phyloP scores from a whole-genome alignment of 2,797 vertebrate species.

The Sebastes iracundus region DNA sequence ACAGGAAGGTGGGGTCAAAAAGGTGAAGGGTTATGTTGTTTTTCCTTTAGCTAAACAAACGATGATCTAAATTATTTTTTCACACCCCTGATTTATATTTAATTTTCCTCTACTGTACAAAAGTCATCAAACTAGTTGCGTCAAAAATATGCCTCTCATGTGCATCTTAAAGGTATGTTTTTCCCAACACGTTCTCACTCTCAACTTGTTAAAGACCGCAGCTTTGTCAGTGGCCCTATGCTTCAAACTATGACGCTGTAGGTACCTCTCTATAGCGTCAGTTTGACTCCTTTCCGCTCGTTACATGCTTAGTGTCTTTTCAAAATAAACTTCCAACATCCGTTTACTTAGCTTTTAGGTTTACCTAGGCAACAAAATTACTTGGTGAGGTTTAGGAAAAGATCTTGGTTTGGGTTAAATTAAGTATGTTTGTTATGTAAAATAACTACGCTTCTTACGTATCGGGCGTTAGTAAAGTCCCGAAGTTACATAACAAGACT shows the following conservation, averaged over 20 bases:
- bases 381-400: not conserved
- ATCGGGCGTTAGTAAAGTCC: no score
- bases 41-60: not conserved
- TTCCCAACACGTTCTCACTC: not conserved
- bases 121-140: no score
- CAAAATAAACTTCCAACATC: not conserved
- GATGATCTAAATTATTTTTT: fast-evolving
- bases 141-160: not conserved
- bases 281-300: not conserved
- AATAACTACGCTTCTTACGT: not conserved
- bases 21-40: not conserved
- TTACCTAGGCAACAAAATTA: not conserved
- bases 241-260: not conserved
- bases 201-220: not conserved
- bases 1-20: not conserved
- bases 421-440: not conserved
- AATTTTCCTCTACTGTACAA: no score
- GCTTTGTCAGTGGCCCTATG: not conserved
- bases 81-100: no score
- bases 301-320: not conserved
- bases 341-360: not conserved
- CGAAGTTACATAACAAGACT: not conserved
- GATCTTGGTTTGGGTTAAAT: not conserved
- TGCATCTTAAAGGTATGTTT: not conserved
- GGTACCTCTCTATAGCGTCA: not conserved